phyloP scores from a whole-genome alignment of 2,888 invertebrate genomes.

The Hypsopygia costalis region DNA sequence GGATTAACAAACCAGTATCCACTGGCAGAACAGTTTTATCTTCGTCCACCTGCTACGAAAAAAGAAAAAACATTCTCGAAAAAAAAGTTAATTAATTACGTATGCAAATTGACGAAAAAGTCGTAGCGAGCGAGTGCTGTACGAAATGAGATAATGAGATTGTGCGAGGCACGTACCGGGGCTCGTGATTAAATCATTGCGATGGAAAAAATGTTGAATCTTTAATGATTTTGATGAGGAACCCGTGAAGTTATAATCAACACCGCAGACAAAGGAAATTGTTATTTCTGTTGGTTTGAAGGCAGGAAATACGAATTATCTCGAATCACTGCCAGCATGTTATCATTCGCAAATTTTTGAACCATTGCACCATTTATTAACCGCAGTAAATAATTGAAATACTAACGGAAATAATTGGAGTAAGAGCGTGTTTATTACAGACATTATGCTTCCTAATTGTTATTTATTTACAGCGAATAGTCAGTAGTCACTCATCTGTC shows the following conservation, averaged over 20 bases:
- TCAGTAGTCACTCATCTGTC: no score
- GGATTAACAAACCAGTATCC: slow-evolving; percentile 15
- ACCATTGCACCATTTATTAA: no score
- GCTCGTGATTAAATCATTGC: slow-evolving; percentile 62
- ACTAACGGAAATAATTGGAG: no score
- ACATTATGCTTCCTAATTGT: no score
- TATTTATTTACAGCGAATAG: no score
- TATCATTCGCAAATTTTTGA: no score
- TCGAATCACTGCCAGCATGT: no score
- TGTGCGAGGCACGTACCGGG: slow-evolving; percentile 50
- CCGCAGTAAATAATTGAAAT: no score
- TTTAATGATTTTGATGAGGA: slow-evolving; percentile 33
- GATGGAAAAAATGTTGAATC: slow-evolving; percentile 43
- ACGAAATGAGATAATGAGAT: slow-evolving; percentile 68
- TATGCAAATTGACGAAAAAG: slow-evolving; percentile 75
- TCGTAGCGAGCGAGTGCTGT: slow-evolving; percentile 46
- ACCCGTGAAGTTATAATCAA: slow-evolving; percentile 11
- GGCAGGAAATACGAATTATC: neutral
- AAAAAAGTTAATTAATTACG: slow-evolving; percentile 76
- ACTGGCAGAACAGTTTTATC: slow-evolving; percentile 28
- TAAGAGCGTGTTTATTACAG: no score
- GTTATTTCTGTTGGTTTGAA: slow-evolving; percentile 4
- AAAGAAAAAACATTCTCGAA: slow-evolving; percentile 44
- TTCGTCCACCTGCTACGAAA: slow-evolving; percentile 43
- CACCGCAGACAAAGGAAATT: slow-evolving; percentile 8